Base-by-base conservation (phyloP, 2,797 vertebrate species). In the Danio jaintianensis region DNA sequence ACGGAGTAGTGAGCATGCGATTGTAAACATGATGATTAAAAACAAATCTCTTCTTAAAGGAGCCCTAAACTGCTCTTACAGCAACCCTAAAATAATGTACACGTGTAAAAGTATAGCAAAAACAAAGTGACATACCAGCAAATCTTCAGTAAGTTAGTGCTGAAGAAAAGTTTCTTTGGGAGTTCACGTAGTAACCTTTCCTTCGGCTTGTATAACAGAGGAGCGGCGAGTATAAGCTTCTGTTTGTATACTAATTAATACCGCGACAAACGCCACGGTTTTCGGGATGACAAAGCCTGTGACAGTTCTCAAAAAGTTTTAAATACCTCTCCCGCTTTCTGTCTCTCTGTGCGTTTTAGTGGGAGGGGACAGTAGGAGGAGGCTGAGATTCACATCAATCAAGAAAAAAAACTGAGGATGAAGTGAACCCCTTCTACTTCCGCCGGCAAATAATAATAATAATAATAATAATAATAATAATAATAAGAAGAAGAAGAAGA, bases 321-420 rank as follows among this genome's bases (percentile, higher is more conserved):
- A 69, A 83, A 71, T 88, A 85, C 75, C 88, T 87, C 71, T 80
- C 72, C 72, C 79, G 66, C 82, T 88, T 86, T 85, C 47, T 85
- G 82, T 67, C 83, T 85, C 38, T 84, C 83, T 69, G 22, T 55
- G 81, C 52, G 84, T 81, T 89, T 87, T 86, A 72, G 87, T 61
- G 36, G 87, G 88, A 86, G 92, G 92, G 85, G 85, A 88, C 63
- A 84, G 36, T 67, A 68, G 86, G 78, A 86, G 85, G 89, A 85
- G 89, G 87, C 84, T 82, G 40, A 42, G 72, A 55, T 56, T 68
- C 38, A 72, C 82, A 76, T 84, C 71, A 56, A 70, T 87, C 75
- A 83, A 42, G 15, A 62, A 43, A 16, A 61, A 53, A 29, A 7
- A 53, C 29, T 29, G 47, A 63, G 53, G 47, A 68, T 78, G 52